Evolutionary conservation across 1,140 invertebrate genomes (phyloP), one percentile per base, ranked within the genome.

Genomic region (Aphaenogaster rudis): DNA sequence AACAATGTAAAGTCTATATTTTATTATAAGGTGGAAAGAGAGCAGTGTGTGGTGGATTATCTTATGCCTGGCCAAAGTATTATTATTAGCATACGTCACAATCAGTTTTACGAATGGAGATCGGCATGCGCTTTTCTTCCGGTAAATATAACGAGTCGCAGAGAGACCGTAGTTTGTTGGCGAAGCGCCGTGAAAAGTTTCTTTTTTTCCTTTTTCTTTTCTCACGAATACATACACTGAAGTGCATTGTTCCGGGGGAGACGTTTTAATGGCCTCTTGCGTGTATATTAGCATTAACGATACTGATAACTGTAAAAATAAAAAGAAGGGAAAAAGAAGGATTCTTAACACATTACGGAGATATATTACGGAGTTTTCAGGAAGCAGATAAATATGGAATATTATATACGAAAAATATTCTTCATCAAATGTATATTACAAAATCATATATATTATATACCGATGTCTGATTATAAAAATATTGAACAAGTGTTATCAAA

Each of bases 391-490:
- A 82, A 86, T 86, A 90, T 78, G 67, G 76, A 86, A 90, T 88
- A 89, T 88, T 86, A 88, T 88, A 86, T 61, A 78, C 71, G 66
- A 90, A 76, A 90, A 89, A 91, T 91, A 93, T 92, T 89, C 90
- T 88, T 90, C 89, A 90, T 87, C 88, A 90, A 82, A 93, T 93
- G 90, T 93, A 93, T 93, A 94, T 94, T 92, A 92, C 86, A 93
- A 91, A 94, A 94, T 92, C 89, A 93, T 93, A 94, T 94, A 94
- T 94, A 94, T 93, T 94, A 93, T 94, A 94, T 94, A 94, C 93
- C 79, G 87, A 94, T 93, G 93, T 94, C 93, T 94, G 87, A 93
- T 93, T 93, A 92, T 93, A 89, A 94, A 69, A 93, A 86, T 93
- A 93, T 93, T 92, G 90, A 94, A 93, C 90, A 93, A 94, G 90